Evolutionary conservation across 2,113 vertebrate species (phyloP).

Genomic region (Leucopsar rothschildi): DNA sequence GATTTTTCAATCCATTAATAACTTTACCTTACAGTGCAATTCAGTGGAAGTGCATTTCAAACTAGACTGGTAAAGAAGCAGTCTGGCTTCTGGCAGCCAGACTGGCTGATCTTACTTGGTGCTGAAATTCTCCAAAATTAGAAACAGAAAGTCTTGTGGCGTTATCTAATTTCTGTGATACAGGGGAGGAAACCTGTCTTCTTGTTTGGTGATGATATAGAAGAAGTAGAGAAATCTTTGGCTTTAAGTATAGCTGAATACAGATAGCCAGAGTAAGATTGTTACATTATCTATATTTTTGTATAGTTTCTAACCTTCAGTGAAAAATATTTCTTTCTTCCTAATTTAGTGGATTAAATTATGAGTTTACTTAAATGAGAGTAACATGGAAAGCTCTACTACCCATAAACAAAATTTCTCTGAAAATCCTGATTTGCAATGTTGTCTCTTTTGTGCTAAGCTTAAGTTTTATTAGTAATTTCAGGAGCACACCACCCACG

Average conservation of each 20-base stretch:
- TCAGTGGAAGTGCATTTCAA: not conserved
- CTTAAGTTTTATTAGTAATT: conserved; percentile 41
- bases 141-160: not conserved
- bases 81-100: not conserved
- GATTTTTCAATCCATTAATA: not conserved
- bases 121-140: not conserved
- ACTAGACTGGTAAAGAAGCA: not conserved
- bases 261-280: not conserved
- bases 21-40: not conserved
- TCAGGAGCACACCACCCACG: conserved; percentile 24
- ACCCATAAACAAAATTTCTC: not conserved
- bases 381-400: not conserved
- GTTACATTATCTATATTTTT: not conserved
- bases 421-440: not conserved
- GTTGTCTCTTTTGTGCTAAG: not conserved
- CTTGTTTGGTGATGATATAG: not conserved
- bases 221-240: not conserved
- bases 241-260: not conserved
- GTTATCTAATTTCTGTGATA: not conserved
- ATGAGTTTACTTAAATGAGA: not conserved
- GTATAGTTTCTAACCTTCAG: not conserved
- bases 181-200: not conserved
- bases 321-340: not conserved
- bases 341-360: not conserved
- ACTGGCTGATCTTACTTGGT: not conserved